Percentiles rank a stretch among this genome's conserved stretches.
Evolutionary conservation across 2,888 invertebrate species (phyloP).

Genomic region (Chesias legatella): DNA sequence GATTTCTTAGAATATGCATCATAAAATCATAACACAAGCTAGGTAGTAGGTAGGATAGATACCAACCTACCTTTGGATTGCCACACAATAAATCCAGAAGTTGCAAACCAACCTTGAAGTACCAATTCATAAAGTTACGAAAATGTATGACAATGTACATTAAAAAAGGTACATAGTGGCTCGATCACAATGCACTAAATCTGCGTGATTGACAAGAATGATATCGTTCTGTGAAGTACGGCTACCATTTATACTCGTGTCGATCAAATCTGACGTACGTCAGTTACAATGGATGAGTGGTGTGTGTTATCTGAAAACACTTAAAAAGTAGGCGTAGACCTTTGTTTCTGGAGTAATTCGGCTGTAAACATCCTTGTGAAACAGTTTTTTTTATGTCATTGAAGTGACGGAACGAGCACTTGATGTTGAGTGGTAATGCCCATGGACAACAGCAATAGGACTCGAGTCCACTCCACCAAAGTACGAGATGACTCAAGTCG

Average conservation of each 20-base stretch:
- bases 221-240: slow-evolving; percentile 37
- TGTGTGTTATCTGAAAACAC: slow-evolving; percentile 18
- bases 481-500: too few species aligned
- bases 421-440: too few species aligned
- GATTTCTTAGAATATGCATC: too few species aligned
- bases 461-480: too few species aligned
- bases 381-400: neutral
- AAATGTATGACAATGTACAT: slow-evolving; percentile 25
- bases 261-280: slow-evolving; percentile 41
- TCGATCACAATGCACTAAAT: slow-evolving; percentile 47
- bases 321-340: slow-evolving; percentile 4
- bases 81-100: too few species aligned
- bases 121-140: slow-evolving; percentile 4
- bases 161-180: slow-evolving; percentile 38
- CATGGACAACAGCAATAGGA: too few species aligned
- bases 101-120: slow-evolving; percentile 15
- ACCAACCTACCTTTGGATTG: too few species aligned
- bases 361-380: neutral
- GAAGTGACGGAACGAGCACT: too few species aligned
- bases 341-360: slow-evolving; percentile 1
- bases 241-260: slow-evolving; percentile 47
- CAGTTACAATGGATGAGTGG: slow-evolving; percentile 21
- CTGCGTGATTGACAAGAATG: slow-evolving; percentile 54
- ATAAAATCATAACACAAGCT: too few species aligned
- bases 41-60: too few species aligned